Percentiles rank a stretch among this genome's conserved stretches.
Evolutionary conservation across 2,888 invertebrate genomes (phyloP).

Genomic region (Eupithecia subfuscata): DNA sequence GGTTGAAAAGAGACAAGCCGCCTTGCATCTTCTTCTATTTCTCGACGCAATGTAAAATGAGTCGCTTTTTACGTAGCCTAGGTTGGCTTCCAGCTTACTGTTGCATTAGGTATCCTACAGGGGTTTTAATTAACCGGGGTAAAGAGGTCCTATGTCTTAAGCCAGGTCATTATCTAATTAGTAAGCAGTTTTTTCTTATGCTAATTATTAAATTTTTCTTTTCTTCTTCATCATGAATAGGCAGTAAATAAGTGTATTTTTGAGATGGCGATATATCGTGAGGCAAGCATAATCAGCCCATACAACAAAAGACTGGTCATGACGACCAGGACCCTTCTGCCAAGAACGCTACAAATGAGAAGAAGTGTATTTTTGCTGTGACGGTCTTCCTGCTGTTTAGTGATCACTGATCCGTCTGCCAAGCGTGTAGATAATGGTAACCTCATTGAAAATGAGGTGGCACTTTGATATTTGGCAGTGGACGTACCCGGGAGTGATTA

Average conservation of each 20-base stretch:
- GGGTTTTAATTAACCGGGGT: background rate
- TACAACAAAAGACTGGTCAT: too few relatives aligned
- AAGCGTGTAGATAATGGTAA: background rate
- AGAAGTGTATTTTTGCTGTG: background rate
- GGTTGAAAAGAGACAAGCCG: background rate
- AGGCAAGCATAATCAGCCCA: too few relatives aligned
- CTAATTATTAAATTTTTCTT: background rate
- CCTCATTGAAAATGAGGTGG: too few relatives aligned
- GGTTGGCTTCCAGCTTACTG: background rate
- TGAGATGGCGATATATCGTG: too few relatives aligned
- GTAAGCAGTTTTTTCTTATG: background rate
- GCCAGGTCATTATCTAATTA: background rate
- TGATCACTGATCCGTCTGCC: background rate
- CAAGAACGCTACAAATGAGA: too few relatives aligned
- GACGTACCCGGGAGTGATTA: background rate
- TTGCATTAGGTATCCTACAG: background rate
- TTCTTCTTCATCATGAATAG: too few relatives aligned
- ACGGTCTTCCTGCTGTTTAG: background rate
- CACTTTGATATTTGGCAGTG: background rate
- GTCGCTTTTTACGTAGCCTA: background rate
- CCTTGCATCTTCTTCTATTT: background rate
- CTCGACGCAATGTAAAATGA: background rate
- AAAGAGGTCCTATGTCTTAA: background rate
- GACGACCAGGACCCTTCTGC: too few relatives aligned
- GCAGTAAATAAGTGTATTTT: too few relatives aligned